phyloP scores from a whole-genome alignment of 92 coral and sea anemone species.

The Zoanthus solanderi region DNA sequence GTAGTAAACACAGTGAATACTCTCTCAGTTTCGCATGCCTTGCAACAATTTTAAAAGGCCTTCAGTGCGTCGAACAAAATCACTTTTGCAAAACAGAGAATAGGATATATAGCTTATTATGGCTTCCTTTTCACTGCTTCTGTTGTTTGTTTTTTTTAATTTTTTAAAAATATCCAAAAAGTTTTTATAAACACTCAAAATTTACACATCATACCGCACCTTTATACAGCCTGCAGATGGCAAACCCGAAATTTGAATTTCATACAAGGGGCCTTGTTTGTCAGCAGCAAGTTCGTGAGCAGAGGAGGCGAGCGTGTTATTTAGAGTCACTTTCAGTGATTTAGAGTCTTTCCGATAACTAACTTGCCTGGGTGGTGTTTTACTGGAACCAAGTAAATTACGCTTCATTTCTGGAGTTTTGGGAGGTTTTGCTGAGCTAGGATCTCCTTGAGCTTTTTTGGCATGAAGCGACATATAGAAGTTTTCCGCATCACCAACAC shows the following conservation, averaged over 20 bases:
- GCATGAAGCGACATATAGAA: conserved; percentile 88
- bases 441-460: conserved; percentile 70
- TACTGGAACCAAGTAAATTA: conserved; percentile 47
- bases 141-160: too few relatives aligned
- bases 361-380: conserved; percentile 5
- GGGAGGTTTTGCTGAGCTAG: conserved; percentile 52
- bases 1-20: too few relatives aligned
- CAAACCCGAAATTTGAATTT: conserved; percentile 64
- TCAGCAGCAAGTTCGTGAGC: conserved; percentile 32
- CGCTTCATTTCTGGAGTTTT: conserved; percentile 75
- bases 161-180: too few relatives aligned
- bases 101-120: too few relatives aligned
- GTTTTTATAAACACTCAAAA: too few relatives aligned
- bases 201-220: conserved; percentile 35
- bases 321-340: conserved; percentile 22
- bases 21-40: too few relatives aligned
- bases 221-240: conserved; percentile 56
- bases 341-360: conserved; percentile 9
- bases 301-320: neutral
- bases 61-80: too few relatives aligned
- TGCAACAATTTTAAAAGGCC: too few relatives aligned
- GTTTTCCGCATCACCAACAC: conserved; percentile 63
- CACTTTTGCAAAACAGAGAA: too few relatives aligned
- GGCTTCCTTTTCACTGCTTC: too few relatives aligned
- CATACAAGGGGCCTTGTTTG: conserved; percentile 56